Evolutionary conservation across 2,113 vertebrate species (phyloP), one percentile per base, ranked within the genome.

Genomic region (Fulmarus glacialis): DNA sequence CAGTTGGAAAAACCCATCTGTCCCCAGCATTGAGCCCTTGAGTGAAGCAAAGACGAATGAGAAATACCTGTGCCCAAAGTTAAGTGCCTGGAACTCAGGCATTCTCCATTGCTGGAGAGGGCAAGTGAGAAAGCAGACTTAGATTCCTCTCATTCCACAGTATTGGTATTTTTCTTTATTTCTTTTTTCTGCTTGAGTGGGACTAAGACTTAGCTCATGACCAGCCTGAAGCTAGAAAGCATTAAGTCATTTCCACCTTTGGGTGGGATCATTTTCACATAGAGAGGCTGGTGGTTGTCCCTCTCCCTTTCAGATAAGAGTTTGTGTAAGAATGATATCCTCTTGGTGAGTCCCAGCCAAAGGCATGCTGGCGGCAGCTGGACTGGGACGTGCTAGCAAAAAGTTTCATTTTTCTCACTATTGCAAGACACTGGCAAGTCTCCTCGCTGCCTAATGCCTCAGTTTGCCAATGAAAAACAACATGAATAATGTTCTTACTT

Each of bases 241-340:
- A 74, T 88, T 70, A 92, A 59, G 85, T 86, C 59, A 83, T 92
- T 95, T 91, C 93, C 91, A 94, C 83, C 73, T 96, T 95, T 89
- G 83, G 84, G 84, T 91, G 92, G 75, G 82, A 83, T 84, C 48
- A 24, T 45, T 92, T 96, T 82, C 79, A 70, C 60, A 78, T 2
- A n/a, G 45, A 52, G 47, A 43, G 24, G 48, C 66, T 60, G 23
- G 14, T 74, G 48, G 67, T 34, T 93, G 47, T 71, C 75, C 58
- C n/a, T 93, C 75, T 92, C 45, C 45, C 42, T 95, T 89, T 55
- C 43, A 78, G 89, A 79, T 84, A 91, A 89, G 79, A 22, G 21
- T 55, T 71, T 66, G 27, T 78, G 42, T 50, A 75, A 89, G 79
- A 95, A 47, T 36, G 27, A 88, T 62, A 90, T 66, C n/a, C 29